Evolutionary conservation across 2,113 vertebrate genomes (phyloP).

Genomic region (Corydoras sp.): DNA sequence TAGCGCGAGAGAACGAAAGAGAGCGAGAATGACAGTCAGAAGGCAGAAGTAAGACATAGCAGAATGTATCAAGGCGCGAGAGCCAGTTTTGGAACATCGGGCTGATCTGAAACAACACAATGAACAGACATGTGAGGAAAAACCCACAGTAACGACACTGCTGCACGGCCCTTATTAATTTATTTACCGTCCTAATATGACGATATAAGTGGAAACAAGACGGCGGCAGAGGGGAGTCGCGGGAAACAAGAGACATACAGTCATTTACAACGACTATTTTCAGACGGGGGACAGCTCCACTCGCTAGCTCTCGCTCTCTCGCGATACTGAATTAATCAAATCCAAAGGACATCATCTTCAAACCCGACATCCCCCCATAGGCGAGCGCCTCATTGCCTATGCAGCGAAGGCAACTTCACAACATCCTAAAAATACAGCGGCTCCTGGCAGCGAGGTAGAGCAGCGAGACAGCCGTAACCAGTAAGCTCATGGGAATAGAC

Average conservation of each 20-base stretch:
- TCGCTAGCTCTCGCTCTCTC: conserved; percentile 13
- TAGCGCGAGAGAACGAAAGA: conserved; percentile 19
- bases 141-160: conserved; percentile 33
- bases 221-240: conserved; percentile 47
- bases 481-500: conserved; percentile 84
- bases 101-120: conserved; percentile 40
- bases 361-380: conserved; percentile 95
- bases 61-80: conserved; percentile 1
- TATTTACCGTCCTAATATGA: conserved; percentile 58
- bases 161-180: conserved; percentile 46
- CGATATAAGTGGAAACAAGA: conserved; percentile 59
- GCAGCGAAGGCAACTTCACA: conserved; percentile 91
- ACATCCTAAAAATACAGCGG: conserved; percentile 97
- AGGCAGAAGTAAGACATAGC: conserved; percentile 18
- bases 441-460: conserved; percentile 81
- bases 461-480: conserved; percentile 82
- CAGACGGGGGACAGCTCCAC: conserved; percentile 68
- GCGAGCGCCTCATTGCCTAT: conserved; percentile 94
- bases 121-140: conserved; percentile 36
- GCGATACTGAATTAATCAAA: conserved; percentile 91
- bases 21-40: conserved; percentile 12
- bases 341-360: conserved; percentile 97
- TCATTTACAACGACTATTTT: conserved; percentile 74
- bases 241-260: conserved; percentile 68
- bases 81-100: conserved; percentile 33